A percentile compares a stretch with the other conserved stretches of the same genome.
Conservation (phyloP, 2,113 vertebrate species). For the Poeciliopsis occidentalis region DNA sequence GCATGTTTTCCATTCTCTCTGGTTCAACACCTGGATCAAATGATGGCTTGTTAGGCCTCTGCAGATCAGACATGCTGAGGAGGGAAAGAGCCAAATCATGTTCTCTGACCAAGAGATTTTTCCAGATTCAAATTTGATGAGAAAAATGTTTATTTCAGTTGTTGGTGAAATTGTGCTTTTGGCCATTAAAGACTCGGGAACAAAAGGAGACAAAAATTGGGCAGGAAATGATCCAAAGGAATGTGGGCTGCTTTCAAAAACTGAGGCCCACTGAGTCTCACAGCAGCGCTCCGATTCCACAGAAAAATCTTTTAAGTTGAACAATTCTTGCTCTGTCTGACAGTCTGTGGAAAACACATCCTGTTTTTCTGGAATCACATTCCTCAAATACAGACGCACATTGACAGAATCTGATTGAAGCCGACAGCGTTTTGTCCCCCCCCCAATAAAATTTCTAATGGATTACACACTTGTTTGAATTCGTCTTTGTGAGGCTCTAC, state of each 20-base stretch:
- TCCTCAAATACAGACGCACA: not conserved
- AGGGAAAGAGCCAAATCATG: too few relatives aligned
- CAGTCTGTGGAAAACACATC: not conserved
- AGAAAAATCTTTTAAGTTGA: not conserved
- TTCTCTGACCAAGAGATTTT: too few relatives aligned
- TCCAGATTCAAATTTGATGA: not conserved
- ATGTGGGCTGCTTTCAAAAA: not conserved
- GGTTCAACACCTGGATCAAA: too few relatives aligned
- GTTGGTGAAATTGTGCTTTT: not conserved
- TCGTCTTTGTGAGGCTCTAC: not conserved
- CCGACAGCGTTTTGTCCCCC: not conserved
- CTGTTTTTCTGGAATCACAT: not conserved
- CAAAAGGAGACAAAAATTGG: not conserved
- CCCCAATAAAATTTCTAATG: not conserved
- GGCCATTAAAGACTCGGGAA: not conserved
- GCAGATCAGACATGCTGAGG: too few relatives aligned
- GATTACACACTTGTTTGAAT: not conserved
- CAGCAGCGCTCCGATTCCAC: not conserved
- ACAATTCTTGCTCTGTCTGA: not conserved
- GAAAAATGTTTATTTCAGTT: not conserved
- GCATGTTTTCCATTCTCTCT: too few relatives aligned
- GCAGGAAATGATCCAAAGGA: not conserved
- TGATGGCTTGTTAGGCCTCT: too few relatives aligned
- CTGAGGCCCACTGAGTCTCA: not conserved
- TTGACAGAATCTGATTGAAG: not conserved